Percentiles rank a stretch among this genome's conserved stretches.
Conservation (phyloP, 2,888 invertebrate species). For the Creontiades dilutus region DNA sequence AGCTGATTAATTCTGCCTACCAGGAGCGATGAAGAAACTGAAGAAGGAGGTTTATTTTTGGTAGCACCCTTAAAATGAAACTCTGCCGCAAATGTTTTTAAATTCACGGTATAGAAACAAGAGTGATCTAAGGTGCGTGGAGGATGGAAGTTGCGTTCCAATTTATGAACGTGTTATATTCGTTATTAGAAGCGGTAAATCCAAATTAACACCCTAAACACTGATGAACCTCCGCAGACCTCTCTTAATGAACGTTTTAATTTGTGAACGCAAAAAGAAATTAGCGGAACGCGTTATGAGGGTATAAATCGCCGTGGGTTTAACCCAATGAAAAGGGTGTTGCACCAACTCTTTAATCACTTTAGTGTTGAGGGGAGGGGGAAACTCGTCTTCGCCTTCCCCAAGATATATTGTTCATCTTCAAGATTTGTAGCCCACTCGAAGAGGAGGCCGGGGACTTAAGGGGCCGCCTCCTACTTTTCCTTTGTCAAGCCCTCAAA, state of each 20-base stretch:
- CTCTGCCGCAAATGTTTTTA: too few species aligned
- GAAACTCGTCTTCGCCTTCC: constrained; percentile 34
- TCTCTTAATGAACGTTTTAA: constrained; percentile 72
- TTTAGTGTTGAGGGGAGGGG: not conserved
- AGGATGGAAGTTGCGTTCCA: not conserved
- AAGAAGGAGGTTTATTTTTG: too few species aligned
- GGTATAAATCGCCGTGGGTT: constrained; percentile 54
- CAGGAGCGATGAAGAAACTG: too few species aligned
- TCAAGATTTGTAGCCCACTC: constrained; percentile 59
- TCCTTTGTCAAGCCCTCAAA: not conserved
- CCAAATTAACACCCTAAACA: constrained; percentile 52
- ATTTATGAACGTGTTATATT: constrained; percentile 28
- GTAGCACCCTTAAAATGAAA: too few species aligned
- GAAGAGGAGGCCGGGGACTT: not conserved
- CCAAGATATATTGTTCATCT: constrained; percentile 69
- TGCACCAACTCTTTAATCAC: constrained; percentile 68
- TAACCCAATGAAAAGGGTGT: constrained; percentile 45
- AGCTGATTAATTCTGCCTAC: too few species aligned
- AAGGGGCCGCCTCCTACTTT: constrained; percentile 21
- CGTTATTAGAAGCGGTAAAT: constrained; percentile 65
- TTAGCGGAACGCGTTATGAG: constrained; percentile 68
- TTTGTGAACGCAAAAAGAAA: constrained; percentile 70
- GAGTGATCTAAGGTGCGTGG: not conserved
- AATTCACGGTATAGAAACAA: too few species aligned
- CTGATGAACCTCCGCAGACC: constrained; percentile 46